A percentile compares a stretch with the other conserved stretches of the same genome.
phyloP scores from a whole-genome alignment of 1,140 invertebrate genomes.

The Holotrichia oblita region DNA sequence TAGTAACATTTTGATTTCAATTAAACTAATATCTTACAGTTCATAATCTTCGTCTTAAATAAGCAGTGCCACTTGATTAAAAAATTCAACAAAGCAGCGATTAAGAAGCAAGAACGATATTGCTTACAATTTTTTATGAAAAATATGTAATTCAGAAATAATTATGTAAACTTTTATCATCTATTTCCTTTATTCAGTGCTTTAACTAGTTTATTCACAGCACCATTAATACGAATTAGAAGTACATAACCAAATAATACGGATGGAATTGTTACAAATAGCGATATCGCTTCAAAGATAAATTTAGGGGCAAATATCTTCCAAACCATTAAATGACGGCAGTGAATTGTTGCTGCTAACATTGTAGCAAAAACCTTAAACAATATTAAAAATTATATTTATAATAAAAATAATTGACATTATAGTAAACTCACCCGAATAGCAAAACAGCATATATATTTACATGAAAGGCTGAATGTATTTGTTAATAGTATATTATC shows the following conservation, averaged over 20 bases:
- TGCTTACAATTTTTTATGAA: not conserved
- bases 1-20: no score
- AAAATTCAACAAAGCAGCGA: no score
- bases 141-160: not conserved
- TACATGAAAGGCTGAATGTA: constrained; percentile 72
- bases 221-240: constrained; percentile 63
- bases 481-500: constrained; percentile 68
- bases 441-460: constrained; percentile 79
- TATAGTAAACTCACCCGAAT: constrained; percentile 73
- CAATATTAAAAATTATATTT: not conserved
- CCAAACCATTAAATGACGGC: constrained; percentile 97
- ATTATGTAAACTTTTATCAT: constrained; percentile 29
- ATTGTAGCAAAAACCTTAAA: constrained; percentile 82
- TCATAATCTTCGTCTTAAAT: no score
- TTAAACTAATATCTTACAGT: no score
- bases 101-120: no score
- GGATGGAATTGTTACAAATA: constrained; percentile 70
- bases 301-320: constrained; percentile 96
- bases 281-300: constrained; percentile 84
- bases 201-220: constrained; percentile 56
- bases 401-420: not conserved
- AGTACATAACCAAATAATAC: constrained; percentile 66
- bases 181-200: constrained; percentile 37
- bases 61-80: no score
- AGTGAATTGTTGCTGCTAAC: constrained; percentile 85